phyloP scores from a whole-genome alignment of 2,113 vertebrate genomes.

The Tragelaphus strepsiceros region DNA sequence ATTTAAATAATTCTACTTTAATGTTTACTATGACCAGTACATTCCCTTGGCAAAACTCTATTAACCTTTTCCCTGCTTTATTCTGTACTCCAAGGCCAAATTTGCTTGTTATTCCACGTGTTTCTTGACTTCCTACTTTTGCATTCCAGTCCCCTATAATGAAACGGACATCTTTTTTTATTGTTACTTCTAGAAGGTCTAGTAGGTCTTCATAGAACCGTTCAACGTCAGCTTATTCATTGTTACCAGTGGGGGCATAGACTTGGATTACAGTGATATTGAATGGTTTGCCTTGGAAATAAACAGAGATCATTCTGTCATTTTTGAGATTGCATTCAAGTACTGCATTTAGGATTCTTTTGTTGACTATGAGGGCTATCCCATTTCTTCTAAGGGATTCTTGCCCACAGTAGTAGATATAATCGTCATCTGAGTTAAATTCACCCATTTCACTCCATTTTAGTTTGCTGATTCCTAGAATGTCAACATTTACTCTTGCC shows the following conservation, averaged over 20 bases:
- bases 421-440: background rate
- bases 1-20: background rate
- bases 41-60: background rate
- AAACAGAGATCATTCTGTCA: background rate
- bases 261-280: background rate
- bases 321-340: background rate
- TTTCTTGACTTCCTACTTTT: background rate
- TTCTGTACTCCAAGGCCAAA: background rate
- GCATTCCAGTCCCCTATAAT: background rate
- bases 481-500: background rate
- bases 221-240: background rate
- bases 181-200: background rate
- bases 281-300: background rate
- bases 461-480: background rate
- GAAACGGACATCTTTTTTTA: background rate
- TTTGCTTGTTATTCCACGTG: background rate
- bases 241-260: fast-evolving
- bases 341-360: fast-evolving
- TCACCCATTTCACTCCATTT: background rate
- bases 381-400: background rate
- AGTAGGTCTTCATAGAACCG: background rate
- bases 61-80: background rate
- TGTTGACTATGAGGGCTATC: background rate
- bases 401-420: background rate
- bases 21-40: background rate